Evolutionary conservation across 1,140 invertebrate species (phyloP).

Genomic region (Hetaerina americana): DNA sequence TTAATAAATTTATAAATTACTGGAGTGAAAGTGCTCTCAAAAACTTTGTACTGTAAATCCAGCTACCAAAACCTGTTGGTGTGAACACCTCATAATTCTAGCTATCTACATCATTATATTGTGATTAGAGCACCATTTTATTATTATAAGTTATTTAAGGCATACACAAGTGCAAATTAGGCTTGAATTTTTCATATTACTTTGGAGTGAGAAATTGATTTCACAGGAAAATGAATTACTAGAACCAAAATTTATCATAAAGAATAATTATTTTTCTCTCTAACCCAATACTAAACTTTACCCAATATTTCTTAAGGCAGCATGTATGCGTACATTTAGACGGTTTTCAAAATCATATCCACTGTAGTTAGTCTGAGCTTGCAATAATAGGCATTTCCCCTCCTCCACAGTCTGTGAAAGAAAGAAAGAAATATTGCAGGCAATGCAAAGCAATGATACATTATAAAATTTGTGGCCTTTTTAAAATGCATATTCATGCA

Average conservation of each 20-base stretch:
- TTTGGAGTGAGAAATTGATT: no score
- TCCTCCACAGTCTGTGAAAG: slow-evolving; percentile 37
- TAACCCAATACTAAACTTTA: no score
- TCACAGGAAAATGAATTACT: no score
- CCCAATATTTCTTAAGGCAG: slow-evolving; percentile 32
- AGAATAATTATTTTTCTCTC: no score
- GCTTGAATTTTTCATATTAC: no score
- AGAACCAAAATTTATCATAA: no score
- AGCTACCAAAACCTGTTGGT: neutral
- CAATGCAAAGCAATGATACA: no score
- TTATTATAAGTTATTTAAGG: neutral
- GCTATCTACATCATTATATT: neutral
- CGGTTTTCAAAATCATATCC: slow-evolving; percentile 56
- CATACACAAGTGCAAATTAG: neutral
- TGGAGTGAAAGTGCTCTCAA: neutral
- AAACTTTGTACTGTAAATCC: neutral
- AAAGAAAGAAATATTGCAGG: slow-evolving; percentile 11
- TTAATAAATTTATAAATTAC: neutral
- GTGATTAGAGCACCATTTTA: neutral
- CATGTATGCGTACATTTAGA: slow-evolving; percentile 45
- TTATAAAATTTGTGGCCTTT: no score
- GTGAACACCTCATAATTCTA: neutral
- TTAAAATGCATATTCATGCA: no score
- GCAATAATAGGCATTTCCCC: slow-evolving; percentile 32
- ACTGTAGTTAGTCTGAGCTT: slow-evolving; percentile 40